Evolutionary conservation across 2,113 vertebrate genomes (phyloP).

Genomic region (Myanophis thanlyinensis): DNA sequence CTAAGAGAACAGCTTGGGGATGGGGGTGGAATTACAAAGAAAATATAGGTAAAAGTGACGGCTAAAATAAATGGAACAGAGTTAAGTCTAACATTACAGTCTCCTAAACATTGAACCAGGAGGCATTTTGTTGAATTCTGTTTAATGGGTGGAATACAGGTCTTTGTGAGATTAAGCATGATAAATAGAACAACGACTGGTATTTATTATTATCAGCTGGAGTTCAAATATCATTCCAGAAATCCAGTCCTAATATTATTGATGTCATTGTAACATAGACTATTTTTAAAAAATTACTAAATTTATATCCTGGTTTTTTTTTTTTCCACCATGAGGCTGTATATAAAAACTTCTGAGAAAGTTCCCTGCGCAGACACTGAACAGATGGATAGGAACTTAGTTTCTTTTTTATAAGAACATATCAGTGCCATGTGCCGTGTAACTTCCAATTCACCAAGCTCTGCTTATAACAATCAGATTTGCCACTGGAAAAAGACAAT

Average conservation of each 20-base stretch:
- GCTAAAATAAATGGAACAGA: neutral
- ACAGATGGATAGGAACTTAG: no score
- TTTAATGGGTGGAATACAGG: neutral
- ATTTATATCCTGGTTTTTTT: neutral
- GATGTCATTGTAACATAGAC: neutral
- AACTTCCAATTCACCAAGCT: no score
- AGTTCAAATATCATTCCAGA: neutral
- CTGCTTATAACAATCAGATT: neutral
- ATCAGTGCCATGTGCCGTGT: neutral
- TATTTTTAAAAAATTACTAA: neutral
- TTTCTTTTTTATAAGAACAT: neutral
- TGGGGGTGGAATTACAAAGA: neutral
- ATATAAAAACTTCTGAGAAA: neutral
- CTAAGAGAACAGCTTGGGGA: neutral
- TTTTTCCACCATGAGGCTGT: neutral
- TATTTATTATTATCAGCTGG: neutral
- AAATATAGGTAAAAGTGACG: neutral
- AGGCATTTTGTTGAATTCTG: neutral
- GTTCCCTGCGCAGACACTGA: neutral
- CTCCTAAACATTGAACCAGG: neutral
- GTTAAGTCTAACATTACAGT: neutral
- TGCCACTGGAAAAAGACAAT: neutral
- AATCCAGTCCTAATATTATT: neutral
- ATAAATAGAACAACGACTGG: neutral
- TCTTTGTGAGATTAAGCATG: neutral